Base-by-base conservation (phyloP, 1,140 invertebrate genomes). In the Ceratosolen fusciceps region DNA sequence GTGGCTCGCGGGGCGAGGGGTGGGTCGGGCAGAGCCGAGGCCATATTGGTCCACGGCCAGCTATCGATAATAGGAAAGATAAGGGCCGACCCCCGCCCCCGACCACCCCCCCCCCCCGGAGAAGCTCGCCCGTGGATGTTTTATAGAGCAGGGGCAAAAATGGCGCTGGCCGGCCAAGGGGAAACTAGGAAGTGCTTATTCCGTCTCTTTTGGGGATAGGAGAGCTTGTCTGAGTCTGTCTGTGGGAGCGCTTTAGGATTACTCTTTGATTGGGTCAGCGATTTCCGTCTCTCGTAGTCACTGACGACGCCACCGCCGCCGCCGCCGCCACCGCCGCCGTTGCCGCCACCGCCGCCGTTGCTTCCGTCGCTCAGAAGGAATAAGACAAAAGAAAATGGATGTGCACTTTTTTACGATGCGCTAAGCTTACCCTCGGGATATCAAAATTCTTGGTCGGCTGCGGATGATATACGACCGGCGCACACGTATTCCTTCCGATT, bases 61-160 rank as follows among this genome's bases (percentile, higher is more conserved):
- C 88, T 90, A 90, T 90, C 88, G 88, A 90, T 90, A 90, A 90
- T 90, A 89, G 87, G 85, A 88, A 87, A 89, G 89, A 90, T 90
- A 90, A 90, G 87, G 84, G 83, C 19, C 62, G 65, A 74, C 49
- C 68, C 71, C 68, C 72, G n/a, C n/a, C n/a, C n/a, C n/a, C n/a
- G n/a, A n/a, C n/a, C n/a, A n/a, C n/a, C n/a, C n/a, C n/a, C n/a
- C n/a, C n/a, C n/a, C n/a, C n/a, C n/a, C n/a, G n/a, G 62, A 71
- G 67, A 77, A 77, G 37, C 71, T 71, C 74, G 75, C 34, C 75
- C 43, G 70, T 39, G 67, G 75, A 85, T 83, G 80, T 79, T 87
- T 87, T 85, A 86, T 85, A 58, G 39, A 47, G 80, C 62, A 79
- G n/a, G n/a, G n/a, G 47, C 52, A 71, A 83, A 85, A 86, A 86